These are phyloP conservation scores for Helarctos malayanus DNA, from an alignment of 2,797 vertebrate genomes.

Conservation along the genomic window DNA sequence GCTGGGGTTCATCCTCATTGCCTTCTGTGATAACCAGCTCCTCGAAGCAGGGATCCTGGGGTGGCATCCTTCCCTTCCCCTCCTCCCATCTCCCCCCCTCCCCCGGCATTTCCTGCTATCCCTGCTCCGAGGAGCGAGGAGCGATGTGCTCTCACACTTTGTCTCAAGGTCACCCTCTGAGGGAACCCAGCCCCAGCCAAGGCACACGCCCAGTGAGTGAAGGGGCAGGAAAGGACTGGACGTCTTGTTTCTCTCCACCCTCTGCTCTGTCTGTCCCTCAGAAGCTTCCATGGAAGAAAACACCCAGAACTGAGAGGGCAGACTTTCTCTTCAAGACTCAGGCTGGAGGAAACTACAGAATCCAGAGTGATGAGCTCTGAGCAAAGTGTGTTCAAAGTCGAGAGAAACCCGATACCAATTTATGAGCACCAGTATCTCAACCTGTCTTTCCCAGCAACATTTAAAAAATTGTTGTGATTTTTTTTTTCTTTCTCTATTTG, in stretches of 20 bases:
- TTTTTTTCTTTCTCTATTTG: background rate
- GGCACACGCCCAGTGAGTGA: background rate
- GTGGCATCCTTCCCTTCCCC: background rate
- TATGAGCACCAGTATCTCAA: background rate
- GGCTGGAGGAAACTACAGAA: accelerated
- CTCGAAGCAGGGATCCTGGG: background rate
- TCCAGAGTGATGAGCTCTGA: background rate
- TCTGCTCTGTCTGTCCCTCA: background rate
- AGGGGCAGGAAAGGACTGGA: background rate
- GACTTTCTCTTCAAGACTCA: background rate
- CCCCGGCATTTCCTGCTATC: too few relatives aligned
- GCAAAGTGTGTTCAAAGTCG: background rate
- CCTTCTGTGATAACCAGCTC: too few relatives aligned
- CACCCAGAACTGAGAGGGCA: background rate
- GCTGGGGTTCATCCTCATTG: background rate
- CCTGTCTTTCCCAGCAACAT: background rate
- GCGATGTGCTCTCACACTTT: too few relatives aligned
- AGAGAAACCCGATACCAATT: background rate
- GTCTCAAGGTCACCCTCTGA: background rate
- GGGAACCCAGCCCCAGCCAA: background rate
- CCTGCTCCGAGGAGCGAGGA: background rate
- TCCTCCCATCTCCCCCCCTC: accelerated
- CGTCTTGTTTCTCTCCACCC: accelerated
- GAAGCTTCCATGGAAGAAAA: background rate
- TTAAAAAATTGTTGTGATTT: background rate